Evolutionary conservation across 2,113 vertebrate genomes (phyloP), one percentile per base, ranked within the genome.

Genomic region (Saguinus midas): DNA sequence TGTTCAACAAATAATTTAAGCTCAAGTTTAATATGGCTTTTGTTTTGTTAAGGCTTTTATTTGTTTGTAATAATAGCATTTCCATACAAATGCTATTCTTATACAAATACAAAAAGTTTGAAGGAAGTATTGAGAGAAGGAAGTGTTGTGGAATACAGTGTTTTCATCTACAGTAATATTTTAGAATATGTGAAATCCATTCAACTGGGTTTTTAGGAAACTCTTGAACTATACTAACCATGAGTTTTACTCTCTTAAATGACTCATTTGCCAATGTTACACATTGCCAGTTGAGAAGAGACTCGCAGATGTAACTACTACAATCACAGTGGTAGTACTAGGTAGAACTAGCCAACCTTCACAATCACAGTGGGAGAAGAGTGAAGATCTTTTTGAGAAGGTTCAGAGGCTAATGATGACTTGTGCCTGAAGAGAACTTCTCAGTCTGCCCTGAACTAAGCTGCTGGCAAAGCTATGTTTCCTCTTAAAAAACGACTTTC

Each of bases 351-450:
- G 52, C 52, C 52, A 52, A 52, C 52, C 16, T 52, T 52, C 52
- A 37, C 55, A 37, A 6, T 90, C 48, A 45, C 52, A 64, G 73
- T 48, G 23, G 27, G n/a, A 86, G 58, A 76, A 45, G 35, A 68
- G 10, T 52, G 45, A 50, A 35, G 73, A 80, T 27, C 40, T n/a
- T 86, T 96, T 37, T 29, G 64, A 57, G 70, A 32, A 84, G 23
- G 64, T 82, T 91, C 73, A 96, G 37, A 96, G 78, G 82, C 35
- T 96, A 94, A 94, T 50, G 72, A 88, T 23, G 66, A 83, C 58
- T 58, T 89, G 32, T 61, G 23, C 11, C 43, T 45, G 72, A 84
- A 82, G 40, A 92, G 40, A 88, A 93, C 5, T 37, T 45, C n/a
- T 55, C 27, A 29, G 64, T 90, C 29, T 78, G 20, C 78, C 52